Evolutionary conservation across 2,797 vertebrate genomes (phyloP).

Genomic region (Menidia menidia): DNA sequence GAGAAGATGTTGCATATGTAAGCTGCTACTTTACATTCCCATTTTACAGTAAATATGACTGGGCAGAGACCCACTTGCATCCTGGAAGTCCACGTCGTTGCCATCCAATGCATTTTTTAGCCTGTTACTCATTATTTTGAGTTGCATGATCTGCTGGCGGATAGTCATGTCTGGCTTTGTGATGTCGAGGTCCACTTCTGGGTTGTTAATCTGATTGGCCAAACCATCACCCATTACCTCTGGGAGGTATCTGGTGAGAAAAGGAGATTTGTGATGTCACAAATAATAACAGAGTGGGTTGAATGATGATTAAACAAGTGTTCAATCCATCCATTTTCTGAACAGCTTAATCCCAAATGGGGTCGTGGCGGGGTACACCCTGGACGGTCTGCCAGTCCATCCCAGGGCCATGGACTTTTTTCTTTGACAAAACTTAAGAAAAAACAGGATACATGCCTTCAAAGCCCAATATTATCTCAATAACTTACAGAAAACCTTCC

Average conservation of each 20-base stretch:
- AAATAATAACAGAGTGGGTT: background rate
- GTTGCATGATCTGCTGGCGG: conserved; percentile 95
- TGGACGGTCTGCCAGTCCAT: no score
- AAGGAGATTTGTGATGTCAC: background rate
- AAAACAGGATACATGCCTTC: no score
- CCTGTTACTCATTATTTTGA: conserved; percentile 93
- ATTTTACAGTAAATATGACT: background rate
- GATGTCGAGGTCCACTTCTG: conserved; percentile 95
- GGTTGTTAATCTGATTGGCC: conserved; percentile 95
- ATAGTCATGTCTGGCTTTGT: conserved; percentile 94
- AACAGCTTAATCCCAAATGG: no score
- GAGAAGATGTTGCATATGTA: background rate
- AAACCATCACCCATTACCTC: conserved; percentile 93
- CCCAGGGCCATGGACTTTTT: no score
- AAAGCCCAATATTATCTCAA: no score
- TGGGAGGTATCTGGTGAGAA: conserved; percentile 87
- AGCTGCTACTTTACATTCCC: background rate
- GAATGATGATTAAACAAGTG: background rate
- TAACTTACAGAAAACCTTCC: no score
- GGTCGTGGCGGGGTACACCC: no score
- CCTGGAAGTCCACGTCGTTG: conserved; percentile 93
- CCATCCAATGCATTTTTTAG: conserved; percentile 90
- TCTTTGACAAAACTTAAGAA: no score
- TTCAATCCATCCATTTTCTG: background rate
- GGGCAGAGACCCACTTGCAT: conserved; percentile 84